Evolutionary conservation across 2,888 invertebrate species (phyloP), one percentile per base, ranked within the genome.

Genomic region (Dryomyza anilis): DNA sequence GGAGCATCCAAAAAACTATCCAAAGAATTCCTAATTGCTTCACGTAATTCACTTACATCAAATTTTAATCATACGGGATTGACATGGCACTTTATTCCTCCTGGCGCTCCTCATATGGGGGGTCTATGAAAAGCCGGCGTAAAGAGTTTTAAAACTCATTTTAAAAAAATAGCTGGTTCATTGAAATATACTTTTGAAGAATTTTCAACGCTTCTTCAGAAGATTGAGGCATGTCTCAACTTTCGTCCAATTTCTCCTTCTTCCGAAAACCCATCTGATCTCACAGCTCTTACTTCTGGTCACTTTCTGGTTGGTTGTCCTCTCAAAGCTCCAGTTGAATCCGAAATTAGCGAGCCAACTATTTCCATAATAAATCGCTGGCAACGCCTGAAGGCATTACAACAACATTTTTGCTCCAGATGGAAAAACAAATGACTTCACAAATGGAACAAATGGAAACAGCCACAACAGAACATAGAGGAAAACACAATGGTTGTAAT

Each of bases 371-470:
- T n/a, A n/a, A n/a, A n/a, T n/a, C n/a, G n/a, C n/a, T n/a, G n/a
- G n/a, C n/a, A n/a, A n/a, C n/a, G 55, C 16, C 27, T 55, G 2
- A 53, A 14, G 8, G 12, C 57, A n/a, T 48, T 63, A 16, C 19
- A 16, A 10, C 56, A 63, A 6, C 19, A 23, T 3, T 63, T 63
- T 25, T 63, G 63, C 10, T 39, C 25, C 25, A 33, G 56, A 33
- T 63, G 63, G 56, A 57, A 64, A 21, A 29, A 39, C 5, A 45
- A 52, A 8, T 64, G 46, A 29, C 46, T 59, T n/a, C 59, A 59
- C 29, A 7, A 29, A 10, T 5, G 43, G 3, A 27, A 43, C 25
- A 57, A 57, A 23, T 57, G 43, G 45, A 57, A 57, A 14, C 29
- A 14, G n/a, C 30, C 6, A 29, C n/a, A 46, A 16, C 30, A 59